phyloP scores from a whole-genome alignment of 2,888 invertebrate genomes.

The Tachina grossa region DNA sequence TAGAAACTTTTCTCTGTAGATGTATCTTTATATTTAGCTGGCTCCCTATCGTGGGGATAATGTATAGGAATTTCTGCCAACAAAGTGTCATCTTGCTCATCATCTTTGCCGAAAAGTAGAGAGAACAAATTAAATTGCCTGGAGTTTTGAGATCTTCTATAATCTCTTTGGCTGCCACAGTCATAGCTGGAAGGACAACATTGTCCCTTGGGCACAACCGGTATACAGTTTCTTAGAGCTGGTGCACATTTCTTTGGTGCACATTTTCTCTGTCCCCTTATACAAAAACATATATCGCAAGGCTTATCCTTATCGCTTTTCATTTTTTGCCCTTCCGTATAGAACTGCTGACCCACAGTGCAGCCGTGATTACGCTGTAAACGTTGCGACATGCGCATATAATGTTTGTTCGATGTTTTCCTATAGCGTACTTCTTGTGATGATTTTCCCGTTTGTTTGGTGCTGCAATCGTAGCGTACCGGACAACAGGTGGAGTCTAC shows the following conservation, averaged over 20 bases:
- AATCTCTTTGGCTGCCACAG: conserved; percentile 86
- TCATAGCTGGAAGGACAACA: conserved; percentile 94
- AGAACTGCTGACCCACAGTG: conserved; percentile 86
- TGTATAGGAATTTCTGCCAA: conserved; percentile 74
- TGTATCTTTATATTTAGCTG: conserved; percentile 61
- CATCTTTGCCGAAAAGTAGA: conserved; percentile 80
- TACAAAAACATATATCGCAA: conserved; percentile 92
- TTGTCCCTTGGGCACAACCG: conserved; percentile 89
- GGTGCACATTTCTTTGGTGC: conserved; percentile 90
- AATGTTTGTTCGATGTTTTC: conserved; percentile 80
- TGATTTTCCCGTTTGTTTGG: conserved; percentile 79
- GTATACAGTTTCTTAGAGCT: conserved; percentile 89
- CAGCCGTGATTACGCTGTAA: conserved; percentile 83
- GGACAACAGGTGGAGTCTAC: conserved; percentile 88
- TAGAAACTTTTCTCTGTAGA: conserved; percentile 80
- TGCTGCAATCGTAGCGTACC: conserved; percentile 88
- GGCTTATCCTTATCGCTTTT: conserved; percentile 83
- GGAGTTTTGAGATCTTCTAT: conserved; percentile 78
- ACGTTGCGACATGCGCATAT: conserved; percentile 80
- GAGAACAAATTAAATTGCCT: conserved; percentile 81
- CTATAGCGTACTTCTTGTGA: conserved; percentile 80
- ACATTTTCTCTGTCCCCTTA: conserved; percentile 89
- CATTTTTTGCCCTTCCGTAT: conserved; percentile 88
- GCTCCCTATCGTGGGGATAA: conserved; percentile 79
- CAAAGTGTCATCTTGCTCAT: conserved; percentile 69